These are phyloP conservation scores for Amblyornis subalaris DNA, from an alignment of 2,113 vertebrate species.

Conservation along the genomic window DNA sequence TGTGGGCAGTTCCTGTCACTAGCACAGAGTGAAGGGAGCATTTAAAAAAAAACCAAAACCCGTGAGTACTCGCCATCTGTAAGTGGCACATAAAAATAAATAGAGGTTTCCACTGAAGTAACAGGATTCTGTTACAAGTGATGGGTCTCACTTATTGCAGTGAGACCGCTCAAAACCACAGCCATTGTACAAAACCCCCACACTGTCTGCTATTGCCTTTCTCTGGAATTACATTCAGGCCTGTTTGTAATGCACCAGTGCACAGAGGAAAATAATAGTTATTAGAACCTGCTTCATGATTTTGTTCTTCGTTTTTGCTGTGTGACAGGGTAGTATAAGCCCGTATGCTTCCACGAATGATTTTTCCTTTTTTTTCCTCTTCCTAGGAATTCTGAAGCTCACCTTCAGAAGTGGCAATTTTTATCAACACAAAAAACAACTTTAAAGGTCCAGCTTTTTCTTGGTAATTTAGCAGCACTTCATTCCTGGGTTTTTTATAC, in stretches of 20 bases:
- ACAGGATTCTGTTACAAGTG: not conserved
- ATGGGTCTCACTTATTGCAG: not conserved
- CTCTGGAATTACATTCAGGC: not conserved
- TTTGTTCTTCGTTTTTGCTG: not conserved
- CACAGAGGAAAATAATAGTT: not conserved
- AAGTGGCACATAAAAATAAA: not conserved
- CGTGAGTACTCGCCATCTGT: not conserved
- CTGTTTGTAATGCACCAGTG: not conserved
- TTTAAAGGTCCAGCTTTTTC: not conserved
- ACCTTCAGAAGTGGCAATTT: not conserved
- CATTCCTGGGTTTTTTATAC: not conserved
- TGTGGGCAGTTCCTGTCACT: not conserved
- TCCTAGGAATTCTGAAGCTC: not conserved
- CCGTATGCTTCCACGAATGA: not conserved
- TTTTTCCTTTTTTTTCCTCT: not conserved
- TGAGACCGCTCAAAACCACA: not conserved
- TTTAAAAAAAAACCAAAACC: not conserved
- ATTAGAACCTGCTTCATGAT: not conserved
- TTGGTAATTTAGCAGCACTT: not conserved
- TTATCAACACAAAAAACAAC: accelerated
- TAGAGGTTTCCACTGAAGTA: not conserved
- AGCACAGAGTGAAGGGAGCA: not conserved
- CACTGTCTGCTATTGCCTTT: not conserved
- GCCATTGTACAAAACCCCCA: not conserved
- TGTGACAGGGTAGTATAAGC: not conserved